Evolutionary conservation across 2,888 invertebrate genomes (phyloP), one percentile per base, ranked within the genome.

Genomic region (Drosophila bunnanda): DNA sequence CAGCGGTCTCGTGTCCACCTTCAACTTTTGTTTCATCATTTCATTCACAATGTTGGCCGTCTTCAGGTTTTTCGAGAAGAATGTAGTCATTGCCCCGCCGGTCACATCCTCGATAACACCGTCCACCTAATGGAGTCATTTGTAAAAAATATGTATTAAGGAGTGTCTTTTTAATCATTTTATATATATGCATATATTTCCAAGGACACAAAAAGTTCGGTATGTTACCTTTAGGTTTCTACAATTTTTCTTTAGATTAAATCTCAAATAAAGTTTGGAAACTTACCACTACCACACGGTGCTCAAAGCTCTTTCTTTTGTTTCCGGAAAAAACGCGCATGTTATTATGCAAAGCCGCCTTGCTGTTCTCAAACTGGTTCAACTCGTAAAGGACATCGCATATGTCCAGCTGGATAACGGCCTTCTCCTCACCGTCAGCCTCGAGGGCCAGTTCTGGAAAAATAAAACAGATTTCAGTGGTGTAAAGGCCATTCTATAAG

Each of bases 371-470:
- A 39, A 92, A 91, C 50, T 82, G 79, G 36, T 92, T 92, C 2
- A 90, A 61, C 30, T 92, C 89, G 39, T 91, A 92, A 0, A 90
- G 65, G 0, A 90, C 91, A 77, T 92, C 91, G 57, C 92, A 92
- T 4, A 91, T 88, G 77, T 92, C 92, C 64, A 91, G 58, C 62
- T 89, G 90, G 1, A 89, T 89, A 0, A 83, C 80, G 5, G 91
- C 89, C 56, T 77, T 88, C 0, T 39, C 34, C 13, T 76, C 73
- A 4, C 85, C 84, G 30, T 44, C 80, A 72, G 48, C 67, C 43
- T 15, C 64, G 76, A 81, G 3, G 4, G 48, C 69, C 56, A 75
- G 50, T 10, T 54, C 67, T 79, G 1, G n/a, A 28, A 9, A 38
- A 36, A 30, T 15, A 1, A 10, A 0, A 20, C 1, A 2, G 12